A percentile compares a stretch with the other conserved stretches of the same genome.
Conservation (phyloP, 2,113 vertebrate genomes). For the Stomatorhinus ivindoensis region DNA sequence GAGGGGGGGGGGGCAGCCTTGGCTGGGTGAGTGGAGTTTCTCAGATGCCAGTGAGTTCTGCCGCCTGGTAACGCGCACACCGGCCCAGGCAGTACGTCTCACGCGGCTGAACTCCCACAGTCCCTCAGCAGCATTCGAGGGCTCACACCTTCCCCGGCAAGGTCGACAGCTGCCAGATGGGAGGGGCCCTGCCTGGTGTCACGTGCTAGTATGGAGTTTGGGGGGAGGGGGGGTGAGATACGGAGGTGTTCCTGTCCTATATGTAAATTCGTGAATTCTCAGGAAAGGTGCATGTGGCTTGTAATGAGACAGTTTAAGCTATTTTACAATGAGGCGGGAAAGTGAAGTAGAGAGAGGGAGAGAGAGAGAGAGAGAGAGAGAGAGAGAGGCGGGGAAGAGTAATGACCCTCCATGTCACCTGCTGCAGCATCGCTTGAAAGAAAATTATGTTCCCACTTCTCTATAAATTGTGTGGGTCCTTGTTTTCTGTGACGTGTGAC, state of each 20-base stretch:
- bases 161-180: slow-evolving; percentile 48
- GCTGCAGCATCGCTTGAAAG: slow-evolving; percentile 29
- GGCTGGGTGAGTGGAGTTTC: neutral
- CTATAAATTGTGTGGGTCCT: slow-evolving; percentile 25
- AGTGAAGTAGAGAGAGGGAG: neutral
- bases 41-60: neutral
- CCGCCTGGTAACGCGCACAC: neutral
- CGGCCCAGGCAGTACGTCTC: neutral
- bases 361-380: neutral
- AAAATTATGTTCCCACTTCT: slow-evolving; percentile 31
- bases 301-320: slow-evolving; percentile 50
- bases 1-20: neutral
- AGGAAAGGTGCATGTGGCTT: slow-evolving; percentile 13
- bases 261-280: slow-evolving; percentile 37
- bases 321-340: slow-evolving; percentile 18
- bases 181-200: slow-evolving; percentile 10
- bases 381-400: slow-evolving; percentile 24
- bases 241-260: slow-evolving; percentile 16
- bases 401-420: slow-evolving; percentile 27
- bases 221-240: too few species aligned
- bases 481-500: slow-evolving; percentile 22
- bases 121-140: neutral
- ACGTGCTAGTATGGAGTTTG: slow-evolving; percentile 21
- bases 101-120: slow-evolving; percentile 11
- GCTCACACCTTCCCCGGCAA: slow-evolving; percentile 32